phyloP scores from a whole-genome alignment of 2,888 invertebrate genomes.

The Pyrrhosoma nymphula region DNA sequence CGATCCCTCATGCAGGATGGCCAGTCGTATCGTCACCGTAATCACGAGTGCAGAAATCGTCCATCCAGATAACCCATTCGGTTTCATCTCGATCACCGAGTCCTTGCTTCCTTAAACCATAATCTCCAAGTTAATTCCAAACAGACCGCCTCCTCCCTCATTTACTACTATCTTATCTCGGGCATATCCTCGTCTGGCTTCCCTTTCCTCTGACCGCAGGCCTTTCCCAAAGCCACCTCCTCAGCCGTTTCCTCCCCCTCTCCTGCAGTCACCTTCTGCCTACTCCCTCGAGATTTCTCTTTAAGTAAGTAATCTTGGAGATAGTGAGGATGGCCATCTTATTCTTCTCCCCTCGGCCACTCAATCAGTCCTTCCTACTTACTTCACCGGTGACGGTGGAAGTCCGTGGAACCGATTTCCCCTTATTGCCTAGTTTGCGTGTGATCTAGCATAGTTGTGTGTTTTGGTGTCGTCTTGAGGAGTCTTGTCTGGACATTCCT shows the following conservation, averaged over 20 bases:
- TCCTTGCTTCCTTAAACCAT: background rate
- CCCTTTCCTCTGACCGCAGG: background rate
- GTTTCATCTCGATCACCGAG: background rate
- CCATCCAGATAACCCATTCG: background rate
- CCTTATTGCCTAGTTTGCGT: background rate
- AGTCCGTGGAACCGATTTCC: background rate
- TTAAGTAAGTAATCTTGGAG: background rate
- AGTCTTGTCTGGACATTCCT: no score
- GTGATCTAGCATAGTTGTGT: background rate
- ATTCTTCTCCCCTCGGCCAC: background rate
- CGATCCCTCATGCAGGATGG: no score
- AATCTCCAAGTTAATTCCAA: background rate
- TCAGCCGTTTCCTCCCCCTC: background rate
- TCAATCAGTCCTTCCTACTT: background rate
- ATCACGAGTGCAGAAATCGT: background rate
- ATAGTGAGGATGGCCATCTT: background rate
- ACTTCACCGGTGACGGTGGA: background rate
- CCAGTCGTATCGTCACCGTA: background rate
- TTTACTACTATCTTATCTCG: conserved; percentile 1
- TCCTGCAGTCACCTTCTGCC: background rate
- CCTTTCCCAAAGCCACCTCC: background rate
- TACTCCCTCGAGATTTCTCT: background rate
- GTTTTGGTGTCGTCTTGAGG: background rate
- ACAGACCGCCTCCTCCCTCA: background rate
- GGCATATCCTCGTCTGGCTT: background rate